These are phyloP conservation scores for Acridotheres tristis DNA, from an alignment of 2,797 vertebrate species.

Conservation along the genomic window DNA sequence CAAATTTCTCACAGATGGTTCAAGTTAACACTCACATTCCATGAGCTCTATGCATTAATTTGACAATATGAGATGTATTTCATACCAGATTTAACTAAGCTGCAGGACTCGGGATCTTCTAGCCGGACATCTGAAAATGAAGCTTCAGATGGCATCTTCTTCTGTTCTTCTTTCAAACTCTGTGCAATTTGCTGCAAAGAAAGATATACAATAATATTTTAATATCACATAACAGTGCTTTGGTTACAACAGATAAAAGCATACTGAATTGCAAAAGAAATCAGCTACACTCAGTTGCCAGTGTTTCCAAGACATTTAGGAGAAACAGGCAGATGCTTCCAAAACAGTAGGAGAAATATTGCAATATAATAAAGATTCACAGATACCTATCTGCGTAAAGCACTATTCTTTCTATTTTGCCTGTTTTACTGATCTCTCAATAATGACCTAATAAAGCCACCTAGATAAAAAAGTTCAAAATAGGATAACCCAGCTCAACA, in stretches of 20 bases:
- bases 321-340: background rate
- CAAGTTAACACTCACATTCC: background rate
- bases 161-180: slow-evolving; percentile 95
- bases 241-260: background rate
- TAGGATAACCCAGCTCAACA: background rate
- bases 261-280: background rate
- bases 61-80: background rate
- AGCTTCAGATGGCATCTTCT: slow-evolving; percentile 82
- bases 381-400: background rate
- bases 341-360: background rate
- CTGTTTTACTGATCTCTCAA: background rate
- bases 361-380: background rate
- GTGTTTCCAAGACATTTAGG: background rate
- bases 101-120: slow-evolving; percentile 83
- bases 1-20: background rate
- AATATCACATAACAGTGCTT: background rate
- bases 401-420: background rate
- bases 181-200: slow-evolving; percentile 90
- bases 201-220: background rate
- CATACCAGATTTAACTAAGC: slow-evolving; percentile 82
- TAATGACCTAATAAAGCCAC: background rate
- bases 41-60: background rate
- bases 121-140: slow-evolving; percentile 89
- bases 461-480: background rate
- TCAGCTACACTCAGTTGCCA: background rate